Evolutionary conservation across 2,113 vertebrate genomes (phyloP).

Genomic region (Oceanites oceanicus): DNA sequence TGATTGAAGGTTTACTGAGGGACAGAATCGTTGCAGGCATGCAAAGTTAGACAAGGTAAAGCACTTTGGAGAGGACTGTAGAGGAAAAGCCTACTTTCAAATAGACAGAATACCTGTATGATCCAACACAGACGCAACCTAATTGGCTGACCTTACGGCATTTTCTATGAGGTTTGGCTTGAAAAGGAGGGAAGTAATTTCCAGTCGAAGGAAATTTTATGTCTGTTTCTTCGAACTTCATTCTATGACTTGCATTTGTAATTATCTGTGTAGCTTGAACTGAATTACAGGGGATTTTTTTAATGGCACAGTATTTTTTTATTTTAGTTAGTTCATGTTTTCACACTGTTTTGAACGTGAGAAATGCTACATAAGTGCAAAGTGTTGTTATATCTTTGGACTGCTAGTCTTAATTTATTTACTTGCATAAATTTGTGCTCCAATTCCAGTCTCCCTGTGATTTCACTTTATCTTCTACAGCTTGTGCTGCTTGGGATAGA

Average conservation of each 20-base stretch:
- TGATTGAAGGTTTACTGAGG: neutral
- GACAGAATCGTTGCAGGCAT: neutral
- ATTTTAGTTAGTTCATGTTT: neutral
- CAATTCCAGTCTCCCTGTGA: neutral
- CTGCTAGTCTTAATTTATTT: neutral
- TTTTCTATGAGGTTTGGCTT: neutral
- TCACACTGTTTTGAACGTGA: neutral
- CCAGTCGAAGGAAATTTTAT: neutral
- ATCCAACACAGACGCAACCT: neutral
- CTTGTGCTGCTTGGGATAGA: neutral
- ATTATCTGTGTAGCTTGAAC: neutral
- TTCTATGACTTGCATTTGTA: neutral
- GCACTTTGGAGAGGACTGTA: neutral
- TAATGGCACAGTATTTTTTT: neutral
- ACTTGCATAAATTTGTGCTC: neutral
- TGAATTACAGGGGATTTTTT: neutral
- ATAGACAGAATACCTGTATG: neutral
- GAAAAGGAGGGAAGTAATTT: neutral
- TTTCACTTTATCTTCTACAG: neutral
- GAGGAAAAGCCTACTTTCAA: neutral
- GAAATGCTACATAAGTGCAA: neutral
- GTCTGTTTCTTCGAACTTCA: neutral
- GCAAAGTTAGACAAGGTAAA: neutral
- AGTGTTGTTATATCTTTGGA: neutral
- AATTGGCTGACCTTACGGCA: neutral